A percentile compares a stretch with the other conserved stretches of the same genome.
Conservation (phyloP, 2,888 invertebrate genomes). For the Hypselothyrea guttata region DNA sequence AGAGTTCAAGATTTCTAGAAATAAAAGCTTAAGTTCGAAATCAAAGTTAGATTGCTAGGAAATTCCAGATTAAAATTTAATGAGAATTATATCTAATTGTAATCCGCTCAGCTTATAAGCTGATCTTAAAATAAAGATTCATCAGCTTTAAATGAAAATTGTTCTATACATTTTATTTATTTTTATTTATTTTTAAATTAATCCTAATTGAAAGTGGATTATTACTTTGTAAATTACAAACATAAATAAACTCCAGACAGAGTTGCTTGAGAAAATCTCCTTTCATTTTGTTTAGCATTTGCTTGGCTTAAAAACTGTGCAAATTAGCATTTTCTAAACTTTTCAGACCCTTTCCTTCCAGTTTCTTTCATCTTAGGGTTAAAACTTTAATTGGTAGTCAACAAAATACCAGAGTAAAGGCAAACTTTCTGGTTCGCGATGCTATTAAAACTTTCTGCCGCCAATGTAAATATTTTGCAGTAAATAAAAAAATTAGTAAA, state of each 20-base stretch:
- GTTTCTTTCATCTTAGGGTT: background rate
- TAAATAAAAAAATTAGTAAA: too few relatives aligned
- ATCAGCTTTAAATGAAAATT: too few relatives aligned
- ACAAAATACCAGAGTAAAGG: conserved; percentile 21
- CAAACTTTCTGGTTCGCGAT: conserved; percentile 9
- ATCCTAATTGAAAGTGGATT: background rate
- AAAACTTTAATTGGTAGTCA: conserved; percentile 36
- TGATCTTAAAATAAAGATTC: too few relatives aligned
- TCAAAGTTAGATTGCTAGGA: too few relatives aligned
- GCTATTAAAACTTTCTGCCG: conserved; percentile 24
- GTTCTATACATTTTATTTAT: background rate
- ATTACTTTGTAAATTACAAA: background rate
- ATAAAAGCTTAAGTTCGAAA: too few relatives aligned
- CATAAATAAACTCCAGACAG: background rate
- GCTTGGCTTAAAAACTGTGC: conserved; percentile 6
- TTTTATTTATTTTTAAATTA: background rate
- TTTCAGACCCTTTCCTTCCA: background rate
- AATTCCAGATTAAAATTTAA: too few relatives aligned
- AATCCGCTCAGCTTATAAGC: too few relatives aligned
- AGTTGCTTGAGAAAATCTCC: background rate
- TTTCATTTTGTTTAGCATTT: background rate
- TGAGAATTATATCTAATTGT: too few relatives aligned
- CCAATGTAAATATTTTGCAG: conserved; percentile 13
- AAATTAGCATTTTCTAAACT: conserved; percentile 22
- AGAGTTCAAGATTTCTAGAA: too few relatives aligned